phyloP scores from a whole-genome alignment of 1,140 invertebrate species.

The Calliopsis andreniformis region DNA sequence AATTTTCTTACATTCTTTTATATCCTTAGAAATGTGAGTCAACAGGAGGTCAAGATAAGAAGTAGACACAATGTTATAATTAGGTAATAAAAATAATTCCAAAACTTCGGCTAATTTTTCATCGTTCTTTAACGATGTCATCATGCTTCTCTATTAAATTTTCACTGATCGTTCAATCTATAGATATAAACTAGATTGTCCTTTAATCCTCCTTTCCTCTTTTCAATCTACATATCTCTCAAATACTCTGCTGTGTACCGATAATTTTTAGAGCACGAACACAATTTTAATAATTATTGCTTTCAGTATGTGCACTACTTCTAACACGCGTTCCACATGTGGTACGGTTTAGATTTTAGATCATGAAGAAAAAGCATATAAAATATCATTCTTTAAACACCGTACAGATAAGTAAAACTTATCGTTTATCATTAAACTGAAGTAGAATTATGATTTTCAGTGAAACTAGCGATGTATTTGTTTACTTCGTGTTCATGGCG shows the following conservation, averaged over 20 bases:
- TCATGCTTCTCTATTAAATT: conserved; percentile 2
- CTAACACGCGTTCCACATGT: too few species aligned
- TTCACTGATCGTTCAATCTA: not conserved
- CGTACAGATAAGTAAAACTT: not conserved
- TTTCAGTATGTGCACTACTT: conserved; percentile 11
- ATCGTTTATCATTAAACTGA: not conserved
- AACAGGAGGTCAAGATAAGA: conserved; percentile 78
- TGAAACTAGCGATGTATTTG: not conserved
- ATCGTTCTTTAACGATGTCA: conserved; percentile 41
- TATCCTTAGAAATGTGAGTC: conserved; percentile 71
- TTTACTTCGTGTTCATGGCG: not conserved
- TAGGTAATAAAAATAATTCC: conserved; percentile 73
- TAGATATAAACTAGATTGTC: not conserved
- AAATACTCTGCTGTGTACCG: not conserved
- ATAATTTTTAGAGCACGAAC: not conserved
- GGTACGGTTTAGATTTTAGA: too few species aligned
- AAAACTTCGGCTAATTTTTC: conserved; percentile 74
- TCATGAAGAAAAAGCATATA: not conserved
- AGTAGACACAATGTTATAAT: conserved; percentile 74
- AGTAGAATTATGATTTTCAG: conserved; percentile 12
- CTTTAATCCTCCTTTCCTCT: not conserved
- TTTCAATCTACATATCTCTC: conserved; percentile 6
- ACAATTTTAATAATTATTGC: not conserved
- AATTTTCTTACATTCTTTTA: conserved; percentile 69
- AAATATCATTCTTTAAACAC: conserved; percentile 15